Percentiles rank a stretch among this genome's conserved stretches.
Conservation (phyloP, 2,797 vertebrate species). For the Cossypha dichroa region DNA sequence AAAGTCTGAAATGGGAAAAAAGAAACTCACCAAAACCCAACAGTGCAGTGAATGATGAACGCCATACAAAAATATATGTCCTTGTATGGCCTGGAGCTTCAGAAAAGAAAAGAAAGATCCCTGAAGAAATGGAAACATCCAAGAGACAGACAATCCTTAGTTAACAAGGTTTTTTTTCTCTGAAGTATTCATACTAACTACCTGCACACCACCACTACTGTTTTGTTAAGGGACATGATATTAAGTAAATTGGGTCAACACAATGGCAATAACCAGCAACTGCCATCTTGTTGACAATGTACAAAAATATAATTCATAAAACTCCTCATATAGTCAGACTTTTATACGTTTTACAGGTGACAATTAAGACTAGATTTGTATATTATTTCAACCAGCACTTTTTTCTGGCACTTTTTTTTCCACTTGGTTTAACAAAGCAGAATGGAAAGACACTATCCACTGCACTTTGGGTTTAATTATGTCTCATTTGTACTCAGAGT, state of each 20-base stretch:
- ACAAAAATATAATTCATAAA: neutral
- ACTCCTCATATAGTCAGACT: neutral
- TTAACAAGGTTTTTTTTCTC: neutral
- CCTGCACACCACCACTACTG: neutral
- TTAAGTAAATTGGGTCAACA: neutral
- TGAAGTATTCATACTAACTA: neutral
- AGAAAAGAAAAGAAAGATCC: neutral
- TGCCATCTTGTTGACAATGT: neutral
- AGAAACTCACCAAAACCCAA: neutral
- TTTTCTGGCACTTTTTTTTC: neutral
- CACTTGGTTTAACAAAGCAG: neutral
- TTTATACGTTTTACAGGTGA: neutral
- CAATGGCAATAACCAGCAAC: neutral
- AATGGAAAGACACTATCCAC: neutral
- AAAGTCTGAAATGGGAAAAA: slow-evolving; percentile 6
- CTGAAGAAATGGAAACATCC: neutral
- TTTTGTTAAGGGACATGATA: neutral
- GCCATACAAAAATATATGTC: slow-evolving; percentile 25
- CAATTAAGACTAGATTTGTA: neutral
- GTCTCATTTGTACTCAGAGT: neutral
- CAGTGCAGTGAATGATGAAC: slow-evolving; percentile 11
- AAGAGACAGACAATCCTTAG: neutral
- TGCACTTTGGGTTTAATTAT: neutral
- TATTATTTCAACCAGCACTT: neutral
- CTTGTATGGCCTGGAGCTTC: slow-evolving; percentile 1